Evolutionary conservation across 2,888 invertebrate species (phyloP).

Genomic region (Amiota communis): DNA sequence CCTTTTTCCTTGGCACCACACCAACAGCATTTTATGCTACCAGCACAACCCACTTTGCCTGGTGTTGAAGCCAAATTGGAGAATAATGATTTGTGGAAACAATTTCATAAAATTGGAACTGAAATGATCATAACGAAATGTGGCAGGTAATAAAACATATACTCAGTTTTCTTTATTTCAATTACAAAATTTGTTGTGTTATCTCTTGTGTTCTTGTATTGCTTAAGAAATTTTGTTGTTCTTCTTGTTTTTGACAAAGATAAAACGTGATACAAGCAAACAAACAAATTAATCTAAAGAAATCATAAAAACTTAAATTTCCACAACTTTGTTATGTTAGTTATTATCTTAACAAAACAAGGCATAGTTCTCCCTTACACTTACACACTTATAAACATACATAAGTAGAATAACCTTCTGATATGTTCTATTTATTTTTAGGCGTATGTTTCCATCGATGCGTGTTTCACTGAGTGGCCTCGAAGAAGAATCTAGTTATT

Average conservation of each 20-base stretch:
- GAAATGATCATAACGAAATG: slow-evolving; percentile 88
- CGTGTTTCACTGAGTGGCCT: slow-evolving; percentile 83
- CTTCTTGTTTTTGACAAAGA: too few relatives aligned
- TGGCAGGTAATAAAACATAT: slow-evolving; percentile 76
- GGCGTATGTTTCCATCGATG: slow-evolving; percentile 93
- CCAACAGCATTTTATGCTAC: slow-evolving; percentile 53
- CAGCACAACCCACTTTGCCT: slow-evolving; percentile 58
- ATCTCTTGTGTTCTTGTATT: slow-evolving; percentile 3
- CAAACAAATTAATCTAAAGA: not conserved
- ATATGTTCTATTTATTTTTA: slow-evolving; percentile 69
- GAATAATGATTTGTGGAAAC: slow-evolving; percentile 81
- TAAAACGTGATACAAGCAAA: not conserved
- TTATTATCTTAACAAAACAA: not conserved
- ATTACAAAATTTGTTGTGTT: slow-evolving; percentile 17
- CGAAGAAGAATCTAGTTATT: slow-evolving; percentile 86
- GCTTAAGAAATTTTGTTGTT: not conserved
- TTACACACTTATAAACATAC: not conserved
- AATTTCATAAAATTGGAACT: slow-evolving; percentile 81
- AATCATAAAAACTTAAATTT: slow-evolving; percentile 11
- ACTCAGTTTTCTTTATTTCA: not conserved
- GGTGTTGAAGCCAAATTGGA: slow-evolving; percentile 76
- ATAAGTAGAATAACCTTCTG: not conserved
- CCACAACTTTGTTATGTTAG: not conserved
- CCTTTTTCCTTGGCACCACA: slow-evolving; percentile 59
- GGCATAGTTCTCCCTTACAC: too few relatives aligned